Evolutionary conservation across 2,888 invertebrate genomes (phyloP).

Genomic region (Ferrisia virgata): DNA sequence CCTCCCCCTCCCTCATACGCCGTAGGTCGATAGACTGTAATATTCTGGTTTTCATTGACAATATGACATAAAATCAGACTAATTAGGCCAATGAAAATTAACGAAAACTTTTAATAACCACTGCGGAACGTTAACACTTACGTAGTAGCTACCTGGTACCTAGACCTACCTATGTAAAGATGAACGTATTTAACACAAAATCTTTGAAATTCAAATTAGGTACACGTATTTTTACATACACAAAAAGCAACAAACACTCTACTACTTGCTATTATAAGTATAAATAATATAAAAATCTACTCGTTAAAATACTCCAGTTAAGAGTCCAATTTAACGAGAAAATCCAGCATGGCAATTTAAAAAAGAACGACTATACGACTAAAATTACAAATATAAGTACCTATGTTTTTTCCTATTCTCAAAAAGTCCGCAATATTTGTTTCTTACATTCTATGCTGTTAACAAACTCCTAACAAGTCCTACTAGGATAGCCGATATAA

Average conservation of each 20-base stretch:
- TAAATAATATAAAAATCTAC: not conserved
- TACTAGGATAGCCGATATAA: not conserved
- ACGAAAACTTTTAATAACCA: not conserved
- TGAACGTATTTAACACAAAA: not conserved
- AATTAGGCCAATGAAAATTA: not conserved
- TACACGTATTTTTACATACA: not conserved
- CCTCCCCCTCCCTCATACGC: too few species aligned
- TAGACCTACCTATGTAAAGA: not conserved
- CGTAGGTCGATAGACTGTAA: too few species aligned
- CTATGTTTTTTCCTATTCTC: not conserved
- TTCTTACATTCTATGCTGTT: not conserved
- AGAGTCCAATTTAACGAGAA: not conserved
- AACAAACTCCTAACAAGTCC: not conserved
- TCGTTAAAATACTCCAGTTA: not conserved
- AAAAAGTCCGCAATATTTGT: conserved; percentile 10
- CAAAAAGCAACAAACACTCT: not conserved
- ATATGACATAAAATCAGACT: too few species aligned
- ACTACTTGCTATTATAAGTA: too few species aligned
- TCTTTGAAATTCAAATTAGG: not conserved
- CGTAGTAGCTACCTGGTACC: not conserved
- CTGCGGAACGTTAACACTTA: too few species aligned
- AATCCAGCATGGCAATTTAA: not conserved
- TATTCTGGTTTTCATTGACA: too few species aligned
- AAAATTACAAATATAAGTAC: not conserved
- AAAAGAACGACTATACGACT: not conserved